A percentile compares a stretch with the other conserved stretches of the same genome.
Evolutionary conservation across 1,140 invertebrate species (phyloP).

Genomic region (Drosophila trapezifrons): DNA sequence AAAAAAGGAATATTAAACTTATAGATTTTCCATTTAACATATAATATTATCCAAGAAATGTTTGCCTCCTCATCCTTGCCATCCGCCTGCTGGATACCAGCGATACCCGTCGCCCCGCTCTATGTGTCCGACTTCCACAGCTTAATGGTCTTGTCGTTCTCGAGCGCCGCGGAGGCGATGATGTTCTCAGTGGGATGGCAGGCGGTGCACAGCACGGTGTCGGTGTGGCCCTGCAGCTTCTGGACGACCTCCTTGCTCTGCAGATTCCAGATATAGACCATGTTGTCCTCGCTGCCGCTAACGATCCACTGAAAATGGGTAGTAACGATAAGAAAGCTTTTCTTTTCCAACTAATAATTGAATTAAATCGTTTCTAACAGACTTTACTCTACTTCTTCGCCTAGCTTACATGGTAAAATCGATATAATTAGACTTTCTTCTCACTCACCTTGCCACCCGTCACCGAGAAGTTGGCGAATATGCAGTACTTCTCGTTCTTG

Average conservation of each 20-base stretch:
- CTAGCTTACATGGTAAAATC: no score
- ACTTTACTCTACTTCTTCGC: no score
- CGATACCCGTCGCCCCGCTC: conserved; percentile 60
- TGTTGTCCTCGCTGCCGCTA: conserved; percentile 99
- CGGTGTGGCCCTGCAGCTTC: conserved; percentile 97
- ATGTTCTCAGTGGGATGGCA: conserved; percentile 99
- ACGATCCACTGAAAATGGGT: conserved; percentile 94
- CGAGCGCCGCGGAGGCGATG: conserved; percentile 98
- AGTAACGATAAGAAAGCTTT: no score
- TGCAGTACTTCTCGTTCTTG: conserved; percentile 99
- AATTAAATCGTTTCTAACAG: no score
- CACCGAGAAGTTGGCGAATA: conserved; percentile 99
- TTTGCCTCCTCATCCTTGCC: conserved; percentile 11
- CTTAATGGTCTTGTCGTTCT: conserved; percentile 99
- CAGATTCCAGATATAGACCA: conserved; percentile 99
- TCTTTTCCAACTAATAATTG: background rate
- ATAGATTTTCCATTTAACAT: conserved; percentile 15
- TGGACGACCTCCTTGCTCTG: conserved; percentile 99
- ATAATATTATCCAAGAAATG: conserved; percentile 41
- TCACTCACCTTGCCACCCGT: conserved; percentile 97
- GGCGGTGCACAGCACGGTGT: conserved; percentile 98
- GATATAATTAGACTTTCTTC: no score
- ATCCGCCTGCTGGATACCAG: conserved; percentile 50
- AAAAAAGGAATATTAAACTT: conserved; percentile 35
- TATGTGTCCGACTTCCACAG: conserved; percentile 99